Conservation (phyloP, 1,140 invertebrate species). For the Drosophila equinoxialis region DNA sequence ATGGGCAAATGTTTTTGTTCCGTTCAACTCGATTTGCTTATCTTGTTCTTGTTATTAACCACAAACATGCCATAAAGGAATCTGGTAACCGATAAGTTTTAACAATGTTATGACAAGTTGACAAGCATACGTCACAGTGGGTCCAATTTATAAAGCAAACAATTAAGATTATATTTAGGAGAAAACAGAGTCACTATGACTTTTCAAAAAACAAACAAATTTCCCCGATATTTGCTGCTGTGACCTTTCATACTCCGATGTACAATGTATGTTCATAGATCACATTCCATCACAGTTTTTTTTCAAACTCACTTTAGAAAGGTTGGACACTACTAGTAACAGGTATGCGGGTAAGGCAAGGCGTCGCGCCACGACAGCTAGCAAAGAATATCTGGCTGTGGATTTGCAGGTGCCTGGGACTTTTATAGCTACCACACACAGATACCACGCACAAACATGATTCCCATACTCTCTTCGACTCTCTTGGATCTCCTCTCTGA, state of each 20-base stretch:
- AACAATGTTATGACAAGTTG: conserved; percentile 1
- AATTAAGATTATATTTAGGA: background rate
- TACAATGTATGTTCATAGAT: background rate
- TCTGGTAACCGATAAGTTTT: conserved; percentile 8
- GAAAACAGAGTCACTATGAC: background rate
- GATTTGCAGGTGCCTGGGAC: background rate
- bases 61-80: conserved; percentile 9
- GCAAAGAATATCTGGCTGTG: background rate
- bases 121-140: conserved; percentile 1
- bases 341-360: background rate
- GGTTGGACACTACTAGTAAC: background rate
- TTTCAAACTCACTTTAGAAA: background rate
- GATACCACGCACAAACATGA: background rate
- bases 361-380: background rate
- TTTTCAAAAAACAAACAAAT: background rate
- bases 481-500: background rate
- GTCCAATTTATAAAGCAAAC: background rate
- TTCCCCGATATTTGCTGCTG: background rate
- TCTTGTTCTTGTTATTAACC: background rate
- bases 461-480: background rate
- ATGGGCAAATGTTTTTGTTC: background rate
- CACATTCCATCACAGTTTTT: background rate
- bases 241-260: background rate
- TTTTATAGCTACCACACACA: conserved; percentile 5
- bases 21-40: conserved; percentile 5